These are phyloP conservation scores for Drosophila tripunctata DNA, from an alignment of 2,888 invertebrate genomes.

Conservation along the genomic window DNA sequence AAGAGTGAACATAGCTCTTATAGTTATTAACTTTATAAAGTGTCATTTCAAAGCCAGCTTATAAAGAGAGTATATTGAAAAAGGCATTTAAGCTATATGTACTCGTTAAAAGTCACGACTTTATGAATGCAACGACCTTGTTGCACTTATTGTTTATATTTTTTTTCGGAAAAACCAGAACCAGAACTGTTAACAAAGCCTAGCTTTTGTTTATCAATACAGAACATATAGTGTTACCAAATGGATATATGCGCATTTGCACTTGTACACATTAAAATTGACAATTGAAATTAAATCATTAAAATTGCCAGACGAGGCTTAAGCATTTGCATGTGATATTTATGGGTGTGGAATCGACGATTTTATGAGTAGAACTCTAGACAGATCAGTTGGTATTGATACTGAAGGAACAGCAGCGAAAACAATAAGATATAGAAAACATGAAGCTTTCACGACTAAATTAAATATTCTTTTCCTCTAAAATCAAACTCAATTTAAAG, in stretches of 20 bases:
- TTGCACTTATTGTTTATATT: constrained; percentile 16
- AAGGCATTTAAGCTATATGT: not conserved
- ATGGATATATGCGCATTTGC: not conserved
- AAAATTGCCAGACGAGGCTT: constrained; percentile 65
- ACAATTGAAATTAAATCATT: constrained; percentile 64
- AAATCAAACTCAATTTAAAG: too few relatives aligned
- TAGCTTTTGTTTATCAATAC: constrained; percentile 14
- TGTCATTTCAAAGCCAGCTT: not conserved
- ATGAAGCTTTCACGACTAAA: too few relatives aligned
- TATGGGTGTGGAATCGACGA: constrained; percentile 44
- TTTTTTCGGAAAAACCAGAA: not conserved
- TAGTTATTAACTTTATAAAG: too few relatives aligned
- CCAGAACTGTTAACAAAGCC: constrained; percentile 26
- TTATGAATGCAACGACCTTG: constrained; percentile 5
- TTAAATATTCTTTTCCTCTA: too few relatives aligned
- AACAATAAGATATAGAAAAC: too few relatives aligned
- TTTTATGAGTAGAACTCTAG: constrained; percentile 1
- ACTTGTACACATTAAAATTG: constrained; percentile 33
- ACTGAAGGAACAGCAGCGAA: not conserved
- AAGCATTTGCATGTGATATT: constrained; percentile 8
- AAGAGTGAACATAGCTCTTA: too few relatives aligned
- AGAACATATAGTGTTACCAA: not conserved
- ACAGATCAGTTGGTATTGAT: constrained; percentile 11
- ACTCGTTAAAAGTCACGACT: constrained; percentile 2
- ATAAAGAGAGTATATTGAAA: not conserved